These are phyloP conservation scores for Drosophila cognata DNA, from an alignment of 2,888 invertebrate species.

Conservation along the genomic window DNA sequence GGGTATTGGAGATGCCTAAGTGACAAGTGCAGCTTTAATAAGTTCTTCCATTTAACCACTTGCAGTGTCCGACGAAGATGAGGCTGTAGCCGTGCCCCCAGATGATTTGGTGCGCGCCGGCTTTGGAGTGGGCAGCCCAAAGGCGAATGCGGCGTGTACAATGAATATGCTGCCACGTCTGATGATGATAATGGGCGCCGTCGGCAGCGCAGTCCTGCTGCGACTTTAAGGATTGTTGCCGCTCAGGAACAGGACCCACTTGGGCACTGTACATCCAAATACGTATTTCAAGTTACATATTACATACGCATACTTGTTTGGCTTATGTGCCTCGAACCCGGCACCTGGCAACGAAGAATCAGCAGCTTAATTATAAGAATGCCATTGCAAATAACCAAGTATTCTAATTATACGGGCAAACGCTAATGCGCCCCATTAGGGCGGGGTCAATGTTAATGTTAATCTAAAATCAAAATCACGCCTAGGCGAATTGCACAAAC, in stretches of 20 bases:
- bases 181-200: conserved; percentile 8
- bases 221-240: conserved; percentile 42
- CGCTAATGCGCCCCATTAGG: conserved; percentile 58
- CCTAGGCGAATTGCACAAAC: conserved; percentile 47
- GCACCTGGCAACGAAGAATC: conserved; percentile 20
- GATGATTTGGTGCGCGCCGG: conserved; percentile 73
- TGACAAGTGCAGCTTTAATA: not conserved
- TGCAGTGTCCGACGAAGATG: conserved; percentile 35
- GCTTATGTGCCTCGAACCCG: conserved; percentile 39
- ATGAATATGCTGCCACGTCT: conserved; percentile 5
- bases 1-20: conserved; percentile 19
- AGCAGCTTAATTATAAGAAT: conserved; percentile 43
- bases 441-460: conserved; percentile 69
- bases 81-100: conserved; percentile 62
- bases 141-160: conserved; percentile 11
- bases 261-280: conserved; percentile 36
- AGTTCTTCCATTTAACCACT: not conserved
- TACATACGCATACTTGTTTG: conserved; percentile 16
- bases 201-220: conserved; percentile 37
- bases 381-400: conserved; percentile 65
- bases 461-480: conserved; percentile 36
- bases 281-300: conserved; percentile 38
- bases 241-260: not conserved
- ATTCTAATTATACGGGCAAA: conserved; percentile 75
- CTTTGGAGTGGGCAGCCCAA: conserved; percentile 44